Percentiles rank a stretch among this genome's conserved stretches.
phyloP scores from a whole-genome alignment of 2,888 invertebrate genomes.

The Plagiodera versicolora region DNA sequence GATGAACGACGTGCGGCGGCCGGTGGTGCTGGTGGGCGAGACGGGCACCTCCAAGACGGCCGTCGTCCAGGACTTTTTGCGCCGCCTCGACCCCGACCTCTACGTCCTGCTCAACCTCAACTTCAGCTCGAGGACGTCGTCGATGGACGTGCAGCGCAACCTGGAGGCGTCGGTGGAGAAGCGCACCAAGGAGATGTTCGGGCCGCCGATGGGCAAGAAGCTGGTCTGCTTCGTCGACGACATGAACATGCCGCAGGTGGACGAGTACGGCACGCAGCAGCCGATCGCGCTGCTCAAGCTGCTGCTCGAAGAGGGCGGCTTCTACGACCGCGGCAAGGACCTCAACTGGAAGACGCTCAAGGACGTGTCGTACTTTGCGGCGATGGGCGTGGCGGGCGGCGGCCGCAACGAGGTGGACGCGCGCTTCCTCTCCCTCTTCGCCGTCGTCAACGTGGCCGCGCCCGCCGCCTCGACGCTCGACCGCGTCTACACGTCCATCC shows the following conservation, averaged over 20 bases:
- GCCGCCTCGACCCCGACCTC: constrained; percentile 67
- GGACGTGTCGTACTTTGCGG: constrained; percentile 79
- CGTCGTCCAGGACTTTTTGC: constrained; percentile 79
- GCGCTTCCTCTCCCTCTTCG: constrained; percentile 89
- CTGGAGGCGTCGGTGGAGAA: constrained; percentile 88
- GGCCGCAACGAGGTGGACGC: constrained; percentile 90
- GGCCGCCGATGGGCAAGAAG: constrained; percentile 87
- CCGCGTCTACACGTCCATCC: constrained; percentile 81
- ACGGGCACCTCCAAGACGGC: constrained; percentile 94
- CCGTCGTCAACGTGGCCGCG: constrained; percentile 82
- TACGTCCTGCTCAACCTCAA: constrained; percentile 83
- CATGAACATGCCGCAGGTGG: constrained; percentile 91
- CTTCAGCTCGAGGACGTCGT: constrained; percentile 89
- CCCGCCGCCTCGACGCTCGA: constrained; percentile 76
- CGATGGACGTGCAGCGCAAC: constrained; percentile 86
- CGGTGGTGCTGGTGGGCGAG: constrained; percentile 85
- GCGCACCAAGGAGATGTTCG: constrained; percentile 85
- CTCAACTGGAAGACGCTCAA: constrained; percentile 86
- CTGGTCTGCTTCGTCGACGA: constrained; percentile 91
- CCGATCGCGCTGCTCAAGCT: constrained; percentile 90
- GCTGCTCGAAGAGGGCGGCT: constrained; percentile 84
- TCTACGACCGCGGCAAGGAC: constrained; percentile 88
- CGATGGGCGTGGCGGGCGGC: constrained; percentile 87
- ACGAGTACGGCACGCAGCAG: constrained; percentile 90
- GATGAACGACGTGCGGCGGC: constrained; percentile 75